Conservation (phyloP, 2,888 invertebrate genomes). For the Eupithecia centaureata region DNA sequence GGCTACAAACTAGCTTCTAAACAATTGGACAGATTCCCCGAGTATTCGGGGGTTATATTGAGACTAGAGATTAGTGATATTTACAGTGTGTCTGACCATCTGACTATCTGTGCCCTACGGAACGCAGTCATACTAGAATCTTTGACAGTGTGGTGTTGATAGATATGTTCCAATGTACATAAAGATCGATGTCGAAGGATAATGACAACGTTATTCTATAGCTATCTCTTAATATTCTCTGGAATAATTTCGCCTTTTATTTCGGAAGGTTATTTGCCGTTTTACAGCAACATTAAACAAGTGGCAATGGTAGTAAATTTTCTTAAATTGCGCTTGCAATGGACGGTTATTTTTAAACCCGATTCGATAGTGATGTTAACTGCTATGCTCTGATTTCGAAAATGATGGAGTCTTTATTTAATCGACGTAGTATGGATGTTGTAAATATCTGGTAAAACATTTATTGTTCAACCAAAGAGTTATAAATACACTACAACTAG, state of each 20-base stretch:
- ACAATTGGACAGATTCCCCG: too few species aligned
- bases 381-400: conserved; percentile 24
- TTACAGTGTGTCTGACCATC: too few species aligned
- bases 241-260: conserved; percentile 26
- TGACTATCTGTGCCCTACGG: too few species aligned
- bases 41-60: too few species aligned
- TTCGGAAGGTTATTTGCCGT: conserved; percentile 36
- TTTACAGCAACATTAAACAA: conserved; percentile 48
- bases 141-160: not conserved
- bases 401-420: conserved; percentile 20
- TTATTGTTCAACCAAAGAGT: too few species aligned
- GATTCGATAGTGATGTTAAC: conserved; percentile 10
- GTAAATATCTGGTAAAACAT: not conserved
- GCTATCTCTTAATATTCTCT: conserved; percentile 8
- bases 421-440: not conserved
- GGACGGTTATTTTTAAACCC: conserved; percentile 42
- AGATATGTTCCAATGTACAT: too few species aligned
- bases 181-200: not conserved
- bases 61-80: too few species aligned
- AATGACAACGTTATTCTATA: not conserved
- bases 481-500: too few species aligned
- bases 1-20: too few species aligned
- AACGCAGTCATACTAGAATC: too few species aligned
- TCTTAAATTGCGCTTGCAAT: conserved; percentile 35
- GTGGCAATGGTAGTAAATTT: conserved; percentile 52